Base-by-base conservation (phyloP, 2,888 invertebrate species). In the Cheilosia grossa region DNA sequence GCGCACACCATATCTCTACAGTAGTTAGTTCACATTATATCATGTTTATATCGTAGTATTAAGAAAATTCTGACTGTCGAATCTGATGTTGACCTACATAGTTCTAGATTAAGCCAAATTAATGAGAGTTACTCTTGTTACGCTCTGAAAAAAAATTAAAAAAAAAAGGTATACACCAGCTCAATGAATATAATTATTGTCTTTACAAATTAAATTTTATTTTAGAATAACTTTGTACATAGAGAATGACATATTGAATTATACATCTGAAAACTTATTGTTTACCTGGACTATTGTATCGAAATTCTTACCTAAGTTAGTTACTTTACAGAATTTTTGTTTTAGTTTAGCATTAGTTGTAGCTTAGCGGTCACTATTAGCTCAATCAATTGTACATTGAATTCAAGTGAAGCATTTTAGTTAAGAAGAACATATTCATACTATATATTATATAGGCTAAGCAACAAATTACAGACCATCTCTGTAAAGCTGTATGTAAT, bases 401-500 rank as follows among this genome's bases (percentile, higher is more conserved):
- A 51, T 64, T 17, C 37, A 73, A 63, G 59, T 79, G 73, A 82
- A 58, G 33, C 37, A 42, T 69, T 69, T 82, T 64, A 24, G 21
- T 69, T 75, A 33, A 63, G 21, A 19, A 51, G 72, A 73, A 83
- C 66, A 74, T 80, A 70, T 83, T 70, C 64, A 59, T 83, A 74
- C 6, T 9, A 74, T 80, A 70, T 83, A 27, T 70, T 59, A 64
- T 79, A 70, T 33, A 37, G 37, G 49, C n/a, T 49, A 59, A 77
- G 51, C 15, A 47, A 51, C 53, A 70, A 64, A 54, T n/a, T 19
- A 13, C 77, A 69, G 70, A 64, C 47, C 69, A 58, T 69, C 74
- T 80, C 74, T 80, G 80, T 80, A 66, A 74, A 51, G 66, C 33
- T 72, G 53, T 81, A 77, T 81, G 75, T 85, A 72, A 81, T 54